phyloP scores from a whole-genome alignment of 1,140 invertebrate species.

The Dendrolimus punctatus region DNA sequence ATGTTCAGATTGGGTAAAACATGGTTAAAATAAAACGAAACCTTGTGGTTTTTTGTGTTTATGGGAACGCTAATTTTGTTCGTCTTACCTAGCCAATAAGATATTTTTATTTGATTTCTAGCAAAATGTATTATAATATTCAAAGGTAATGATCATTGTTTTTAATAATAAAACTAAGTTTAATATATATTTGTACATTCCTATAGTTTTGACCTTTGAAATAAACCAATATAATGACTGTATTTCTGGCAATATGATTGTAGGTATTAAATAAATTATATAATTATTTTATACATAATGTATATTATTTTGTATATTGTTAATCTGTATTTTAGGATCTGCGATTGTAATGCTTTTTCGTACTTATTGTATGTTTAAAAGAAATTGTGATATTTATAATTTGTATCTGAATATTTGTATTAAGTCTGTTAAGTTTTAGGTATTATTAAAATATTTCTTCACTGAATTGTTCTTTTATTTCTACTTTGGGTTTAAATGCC shows the following conservation, averaged over 20 bases:
- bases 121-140: no score
- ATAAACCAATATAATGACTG: no score
- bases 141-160: no score
- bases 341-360: constrained; percentile 8
- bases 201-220: not conserved
- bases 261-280: no score
- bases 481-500: not conserved
- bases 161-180: constrained; percentile 1
- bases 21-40: no score
- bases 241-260: no score
- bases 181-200: constrained; percentile 11
- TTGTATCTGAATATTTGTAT: constrained; percentile 17
- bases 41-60: no score
- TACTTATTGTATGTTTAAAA: constrained; percentile 14
- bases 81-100: no score
- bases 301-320: constrained; percentile 5
- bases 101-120: no score
- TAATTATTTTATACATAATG: no score
- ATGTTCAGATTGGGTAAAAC: no score
- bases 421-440: constrained; percentile 27
- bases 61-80: no score
- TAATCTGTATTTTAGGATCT: constrained; percentile 8
- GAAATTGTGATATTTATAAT: constrained; percentile 27
- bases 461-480: constrained; percentile 1
- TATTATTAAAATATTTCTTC: constrained; percentile 20